Evolutionary conservation across 2,888 invertebrate species (phyloP).

Genomic region (Flexamia atlantica): DNA sequence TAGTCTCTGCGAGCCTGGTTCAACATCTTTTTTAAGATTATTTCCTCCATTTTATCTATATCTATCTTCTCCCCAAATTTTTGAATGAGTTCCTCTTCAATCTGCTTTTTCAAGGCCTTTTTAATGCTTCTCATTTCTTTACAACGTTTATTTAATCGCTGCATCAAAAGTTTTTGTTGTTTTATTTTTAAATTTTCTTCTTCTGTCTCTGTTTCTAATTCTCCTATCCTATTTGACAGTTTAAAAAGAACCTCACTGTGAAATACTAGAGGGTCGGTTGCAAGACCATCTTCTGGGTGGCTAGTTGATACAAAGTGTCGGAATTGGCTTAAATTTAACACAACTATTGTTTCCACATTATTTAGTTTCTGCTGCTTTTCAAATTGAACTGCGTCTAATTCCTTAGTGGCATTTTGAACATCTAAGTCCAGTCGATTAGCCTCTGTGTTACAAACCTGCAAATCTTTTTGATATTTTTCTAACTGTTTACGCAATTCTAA

Average conservation of each 20-base stretch:
- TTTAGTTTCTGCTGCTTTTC: constrained; percentile 88
- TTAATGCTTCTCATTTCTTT: constrained; percentile 36
- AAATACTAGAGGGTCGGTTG: constrained; percentile 32
- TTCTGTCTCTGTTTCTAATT: constrained; percentile 36
- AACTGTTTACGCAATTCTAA: constrained; percentile 75
- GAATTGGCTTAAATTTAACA: constrained; percentile 84
- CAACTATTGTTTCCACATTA: constrained; percentile 83
- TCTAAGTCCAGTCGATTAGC: background rate
- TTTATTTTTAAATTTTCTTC: constrained; percentile 14
- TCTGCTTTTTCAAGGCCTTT: constrained; percentile 21
- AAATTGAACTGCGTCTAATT: constrained; percentile 75
- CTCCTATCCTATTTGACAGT: background rate
- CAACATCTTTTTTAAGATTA: constrained; percentile 25
- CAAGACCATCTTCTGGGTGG: constrained; percentile 52
- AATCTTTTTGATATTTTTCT: constrained; percentile 31
- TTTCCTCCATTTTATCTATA: constrained; percentile 34
- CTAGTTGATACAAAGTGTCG: constrained; percentile 75
- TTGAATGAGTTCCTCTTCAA: constrained; percentile 30
- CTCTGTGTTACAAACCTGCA: constrained; percentile 22
- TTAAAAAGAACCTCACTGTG: constrained; percentile 28
- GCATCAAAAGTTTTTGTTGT: constrained; percentile 39
- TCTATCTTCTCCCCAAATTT: constrained; percentile 37
- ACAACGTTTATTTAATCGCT: constrained; percentile 29
- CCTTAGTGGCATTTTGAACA: constrained; percentile 9
- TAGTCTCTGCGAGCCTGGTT: constrained; percentile 34